phyloP scores from a whole-genome alignment of 2,797 vertebrate genomes.

The Schizopygopsis pylzovi region DNA sequence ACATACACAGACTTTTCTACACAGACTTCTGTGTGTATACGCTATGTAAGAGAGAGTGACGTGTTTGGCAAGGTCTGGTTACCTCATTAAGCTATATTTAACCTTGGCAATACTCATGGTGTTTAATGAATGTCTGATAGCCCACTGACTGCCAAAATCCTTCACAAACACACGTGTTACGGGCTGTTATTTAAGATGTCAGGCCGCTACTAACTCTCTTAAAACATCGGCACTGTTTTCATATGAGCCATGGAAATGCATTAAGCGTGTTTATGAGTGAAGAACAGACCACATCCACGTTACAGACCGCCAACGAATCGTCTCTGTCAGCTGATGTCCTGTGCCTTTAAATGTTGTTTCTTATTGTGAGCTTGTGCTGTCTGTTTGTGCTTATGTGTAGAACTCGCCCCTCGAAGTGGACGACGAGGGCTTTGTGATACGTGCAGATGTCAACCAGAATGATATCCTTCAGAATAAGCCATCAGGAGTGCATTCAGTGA shows the following conservation, averaged over 20 bases:
- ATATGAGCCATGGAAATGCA: conserved; percentile 9
- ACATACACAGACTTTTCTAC: not conserved
- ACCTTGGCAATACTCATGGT: conserved; percentile 61
- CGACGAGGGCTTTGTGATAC: conserved; percentile 93
- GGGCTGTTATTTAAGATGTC: conserved; percentile 7
- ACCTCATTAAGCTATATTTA: conserved; percentile 66
- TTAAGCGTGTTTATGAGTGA: not conserved
- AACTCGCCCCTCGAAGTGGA: conserved; percentile 89
- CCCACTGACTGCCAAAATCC: conserved; percentile 15
- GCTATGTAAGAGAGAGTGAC: not conserved
- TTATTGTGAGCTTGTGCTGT: not conserved
- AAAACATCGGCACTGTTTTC: not conserved
- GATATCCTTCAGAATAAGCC: conserved; percentile 84
- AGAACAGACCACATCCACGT: not conserved
- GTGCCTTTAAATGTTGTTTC: conserved; percentile 32
- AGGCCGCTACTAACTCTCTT: not conserved
- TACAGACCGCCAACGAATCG: not conserved
- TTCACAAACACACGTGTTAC: conserved; percentile 39
- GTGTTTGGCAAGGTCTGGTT: conserved; percentile 64
- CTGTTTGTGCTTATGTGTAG: conserved; percentile 70
- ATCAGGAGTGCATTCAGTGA: not conserved
- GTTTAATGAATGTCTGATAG: conserved; percentile 42
- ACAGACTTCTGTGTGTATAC: not conserved
- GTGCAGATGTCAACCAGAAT: conserved; percentile 81
- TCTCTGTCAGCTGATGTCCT: conserved; percentile 1